Conservation (phyloP, 2,888 invertebrate genomes). For the Petrophora chlorosata region DNA sequence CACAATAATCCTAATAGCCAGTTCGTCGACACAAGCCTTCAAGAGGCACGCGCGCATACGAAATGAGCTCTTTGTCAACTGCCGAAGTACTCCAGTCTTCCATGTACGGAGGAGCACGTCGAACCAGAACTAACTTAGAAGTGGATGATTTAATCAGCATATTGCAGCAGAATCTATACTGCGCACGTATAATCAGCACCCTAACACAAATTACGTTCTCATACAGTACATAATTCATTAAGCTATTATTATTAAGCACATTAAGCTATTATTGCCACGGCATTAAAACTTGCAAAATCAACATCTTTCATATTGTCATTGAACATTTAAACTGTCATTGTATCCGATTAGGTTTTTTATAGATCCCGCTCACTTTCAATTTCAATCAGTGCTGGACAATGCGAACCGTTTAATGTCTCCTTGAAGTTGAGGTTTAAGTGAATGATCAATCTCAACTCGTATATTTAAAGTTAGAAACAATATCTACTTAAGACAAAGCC, state of each 20-base stretch:
- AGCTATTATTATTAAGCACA: too few relatives aligned
- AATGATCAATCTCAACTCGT: conserved; percentile 5
- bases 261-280: neutral
- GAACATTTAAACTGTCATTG: conserved; percentile 9
- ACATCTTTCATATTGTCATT: neutral
- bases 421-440: conserved; percentile 11
- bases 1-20: conserved; percentile 5
- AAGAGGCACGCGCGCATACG: conserved; percentile 22
- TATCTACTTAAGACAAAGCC: neutral
- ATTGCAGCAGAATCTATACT: neutral
- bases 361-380: conserved; percentile 20
- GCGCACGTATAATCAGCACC: too few relatives aligned
- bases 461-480: neutral
- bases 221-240: too few relatives aligned
- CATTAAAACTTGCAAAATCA: neutral
- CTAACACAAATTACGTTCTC: too few relatives aligned
- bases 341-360: conserved; percentile 13
- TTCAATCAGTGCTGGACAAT: too few relatives aligned
- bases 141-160: conserved; percentile 1
- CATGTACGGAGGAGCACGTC: conserved; percentile 25
- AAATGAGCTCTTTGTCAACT: conserved; percentile 29
- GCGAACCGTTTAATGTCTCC: conserved; percentile 9
- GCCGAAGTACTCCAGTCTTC: conserved; percentile 6
- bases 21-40: conserved; percentile 14
- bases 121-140: conserved; percentile 7